A percentile compares a stretch with the other conserved stretches of the same genome.
Conservation (phyloP, 2,113 vertebrate species). For the Daphoenositta chrysoptera region DNA sequence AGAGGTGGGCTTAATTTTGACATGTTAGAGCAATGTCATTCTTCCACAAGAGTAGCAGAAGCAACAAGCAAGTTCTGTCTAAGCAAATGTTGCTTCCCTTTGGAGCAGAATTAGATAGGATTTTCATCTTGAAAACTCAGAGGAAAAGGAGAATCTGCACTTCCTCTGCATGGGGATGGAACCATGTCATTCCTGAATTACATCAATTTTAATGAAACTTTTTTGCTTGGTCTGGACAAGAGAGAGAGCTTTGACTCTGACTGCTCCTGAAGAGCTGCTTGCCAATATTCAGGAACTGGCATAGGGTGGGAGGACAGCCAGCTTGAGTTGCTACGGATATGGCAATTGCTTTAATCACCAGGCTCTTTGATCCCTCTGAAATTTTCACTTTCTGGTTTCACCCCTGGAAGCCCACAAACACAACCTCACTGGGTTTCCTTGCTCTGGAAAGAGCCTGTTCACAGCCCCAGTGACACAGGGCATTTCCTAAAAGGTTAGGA, state of each 20-base stretch:
- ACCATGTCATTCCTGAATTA: not conserved
- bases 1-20: not conserved
- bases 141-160: not conserved
- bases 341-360: fast-evolving
- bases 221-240: not conserved
- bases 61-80: not conserved
- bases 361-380: not conserved
- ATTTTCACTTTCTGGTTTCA: not conserved
- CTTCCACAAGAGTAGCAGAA: not conserved
- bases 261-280: not conserved
- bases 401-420: not conserved
- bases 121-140: not conserved
- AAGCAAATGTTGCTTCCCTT: not conserved
- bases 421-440: fast-evolving
- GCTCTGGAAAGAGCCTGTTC: not conserved
- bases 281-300: not conserved
- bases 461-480: not conserved
- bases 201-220: not conserved
- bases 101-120: not conserved
- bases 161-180: not conserved
- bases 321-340: not conserved
- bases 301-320: not conserved
- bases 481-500: not conserved
- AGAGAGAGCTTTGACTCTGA: fast-evolving
- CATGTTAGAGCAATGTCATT: not conserved